Evolutionary conservation across 1,140 invertebrate genomes (phyloP), one percentile per base, ranked within the genome.

Genomic region (Psix sp.): DNA sequence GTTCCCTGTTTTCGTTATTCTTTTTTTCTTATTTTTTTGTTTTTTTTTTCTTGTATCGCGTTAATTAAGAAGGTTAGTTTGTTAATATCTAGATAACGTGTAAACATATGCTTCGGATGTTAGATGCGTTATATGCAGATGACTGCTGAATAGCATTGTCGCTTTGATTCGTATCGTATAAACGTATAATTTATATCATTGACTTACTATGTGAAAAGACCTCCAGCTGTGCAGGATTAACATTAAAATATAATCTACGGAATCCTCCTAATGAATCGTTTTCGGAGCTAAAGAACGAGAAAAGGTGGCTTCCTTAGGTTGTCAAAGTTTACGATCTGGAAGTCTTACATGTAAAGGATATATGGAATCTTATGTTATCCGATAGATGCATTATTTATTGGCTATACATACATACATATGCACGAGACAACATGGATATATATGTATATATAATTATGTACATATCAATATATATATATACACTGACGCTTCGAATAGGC

Each of bases 381-480:
- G 26, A 72, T 76, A 76, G 74, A 77, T 77, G 76, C 81, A 78
- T 79, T 79, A 79, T 72, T 82, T 84, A 79, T 82, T 82, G 80
- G 74, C 67, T 81, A 77, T 77, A 77, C 77, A 68, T 71, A 77
- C 74, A 38, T 65, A 45, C 16, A 21, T 42, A 42, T 42, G 26
- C 26, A n/a, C 26, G 26, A 29, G 26, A 10, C n/a, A n/a, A n/a
- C n/a, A n/a, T n/a, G n/a, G 7, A 29, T 82, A 77, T 82, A 80
- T 78, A 80, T 74, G 65, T 81, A 76, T 75, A 75, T 77, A 70
- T 63, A 77, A 72, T 16, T 54, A 35, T 54, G 16, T n/a, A n/a
- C n/a, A n/a, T n/a, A 24, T 7, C 21, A 3, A 45, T 49, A 65
- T 68, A 21, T 68, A 45, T 68, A 51, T 68, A 59, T 24, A n/a